Evolutionary conservation across 2,888 invertebrate species (phyloP).

Genomic region (Lasius platythorax): DNA sequence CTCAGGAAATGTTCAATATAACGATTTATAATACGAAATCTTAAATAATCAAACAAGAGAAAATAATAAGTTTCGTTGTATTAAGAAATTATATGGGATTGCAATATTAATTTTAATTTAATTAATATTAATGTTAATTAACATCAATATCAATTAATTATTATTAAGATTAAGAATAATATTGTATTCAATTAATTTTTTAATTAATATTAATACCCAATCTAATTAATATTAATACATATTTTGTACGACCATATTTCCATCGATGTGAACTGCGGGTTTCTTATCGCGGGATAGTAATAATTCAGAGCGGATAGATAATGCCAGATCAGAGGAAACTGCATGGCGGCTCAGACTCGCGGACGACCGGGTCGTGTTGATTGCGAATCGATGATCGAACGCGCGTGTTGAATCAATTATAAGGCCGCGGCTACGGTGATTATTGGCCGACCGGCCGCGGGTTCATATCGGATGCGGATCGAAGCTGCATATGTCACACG

Average conservation of each 20-base stretch:
- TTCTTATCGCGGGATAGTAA: constrained; percentile 56
- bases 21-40: neutral
- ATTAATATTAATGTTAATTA: neutral
- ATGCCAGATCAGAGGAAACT: constrained; percentile 22
- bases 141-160: neutral
- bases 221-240: neutral
- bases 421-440: constrained; percentile 64
- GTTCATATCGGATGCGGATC: constrained; percentile 16
- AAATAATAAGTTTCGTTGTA: neutral
- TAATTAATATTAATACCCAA: neutral
- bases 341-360: constrained; percentile 34
- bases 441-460: constrained; percentile 55
- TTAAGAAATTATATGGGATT: neutral
- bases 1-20: neutral
- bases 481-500: constrained; percentile 54
- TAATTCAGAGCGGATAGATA: constrained; percentile 20
- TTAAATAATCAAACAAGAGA: neutral
- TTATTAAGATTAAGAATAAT: neutral
- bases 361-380: constrained; percentile 63
- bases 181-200: neutral
- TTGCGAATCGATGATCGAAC: constrained; percentile 60
- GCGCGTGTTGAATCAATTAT: constrained; percentile 76
- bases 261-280: neutral
- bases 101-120: neutral
- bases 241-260: neutral